These are phyloP conservation scores for Lochmaea crataegi DNA, from an alignment of 2,888 invertebrate genomes.

Conservation along the genomic window DNA sequence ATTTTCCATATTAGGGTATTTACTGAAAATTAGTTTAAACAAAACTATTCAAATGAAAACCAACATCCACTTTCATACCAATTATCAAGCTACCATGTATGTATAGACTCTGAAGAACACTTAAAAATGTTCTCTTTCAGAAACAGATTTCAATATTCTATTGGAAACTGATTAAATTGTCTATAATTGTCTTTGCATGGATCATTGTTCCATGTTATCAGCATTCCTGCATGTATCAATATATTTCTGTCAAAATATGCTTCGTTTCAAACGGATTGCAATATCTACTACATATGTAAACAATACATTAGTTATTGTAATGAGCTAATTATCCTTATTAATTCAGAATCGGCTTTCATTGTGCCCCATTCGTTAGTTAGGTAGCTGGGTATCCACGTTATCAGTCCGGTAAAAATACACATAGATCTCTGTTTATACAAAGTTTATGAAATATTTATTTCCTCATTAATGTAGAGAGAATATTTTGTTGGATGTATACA, in stretches of 20 bases:
- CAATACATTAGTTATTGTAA: slow-evolving; percentile 37
- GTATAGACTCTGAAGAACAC: not conserved
- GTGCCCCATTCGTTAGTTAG: slow-evolving; percentile 24
- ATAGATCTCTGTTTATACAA: not conserved
- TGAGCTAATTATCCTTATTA: slow-evolving; percentile 38
- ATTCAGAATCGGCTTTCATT: slow-evolving; percentile 28
- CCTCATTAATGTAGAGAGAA: too few relatives aligned
- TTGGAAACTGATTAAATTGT: slow-evolving; percentile 3
- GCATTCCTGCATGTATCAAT: slow-evolving; percentile 5
- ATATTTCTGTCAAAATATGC: slow-evolving; percentile 16
- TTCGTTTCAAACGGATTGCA: slow-evolving; percentile 12
- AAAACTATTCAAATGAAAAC: not conserved
- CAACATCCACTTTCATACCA: not conserved
- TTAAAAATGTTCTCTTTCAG: not conserved
- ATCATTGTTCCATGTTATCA: slow-evolving; percentile 15
- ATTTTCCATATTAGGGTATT: too few relatives aligned
- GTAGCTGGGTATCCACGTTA: slow-evolving; percentile 15
- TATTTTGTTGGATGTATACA: too few relatives aligned
- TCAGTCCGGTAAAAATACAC: not conserved
- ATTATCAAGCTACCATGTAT: not conserved
- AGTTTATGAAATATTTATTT: not conserved
- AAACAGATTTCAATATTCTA: not conserved
- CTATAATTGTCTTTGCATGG: slow-evolving; percentile 1
- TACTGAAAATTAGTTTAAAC: not conserved
- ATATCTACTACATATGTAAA: slow-evolving; percentile 28